Percentiles rank a stretch among this genome's conserved stretches.
These are phyloP conservation scores for Echinarachnius parma DNA, from an alignment of 53 echinoderm and acorn worm species.

Conservation along the genomic window DNA sequence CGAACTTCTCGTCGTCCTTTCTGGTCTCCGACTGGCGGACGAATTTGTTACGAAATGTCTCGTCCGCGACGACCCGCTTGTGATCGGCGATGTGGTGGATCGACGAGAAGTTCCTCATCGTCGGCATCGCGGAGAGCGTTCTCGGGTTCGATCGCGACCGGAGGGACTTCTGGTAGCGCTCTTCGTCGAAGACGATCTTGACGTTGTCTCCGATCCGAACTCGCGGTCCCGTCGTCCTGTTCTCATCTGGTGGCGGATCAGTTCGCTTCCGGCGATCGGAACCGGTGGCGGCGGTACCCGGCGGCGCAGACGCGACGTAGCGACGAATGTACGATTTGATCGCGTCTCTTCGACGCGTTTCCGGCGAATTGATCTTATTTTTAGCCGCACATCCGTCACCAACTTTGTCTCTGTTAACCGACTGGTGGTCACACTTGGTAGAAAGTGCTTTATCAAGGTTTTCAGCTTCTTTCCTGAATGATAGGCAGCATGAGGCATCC, in stretches of 20 bases:
- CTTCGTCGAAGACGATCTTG: conserved; percentile 30
- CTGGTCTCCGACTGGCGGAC: not conserved
- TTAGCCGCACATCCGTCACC: not conserved
- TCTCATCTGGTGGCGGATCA: conserved; percentile 6
- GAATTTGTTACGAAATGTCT: not conserved
- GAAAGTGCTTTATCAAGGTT: not conserved
- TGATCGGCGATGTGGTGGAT: conserved; percentile 39
- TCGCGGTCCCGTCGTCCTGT: conserved; percentile 7
- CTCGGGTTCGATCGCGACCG: conserved; percentile 7
- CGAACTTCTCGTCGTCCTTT: conserved; percentile 2
- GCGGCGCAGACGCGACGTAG: conserved; percentile 22
- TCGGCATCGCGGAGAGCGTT: conserved; percentile 9
- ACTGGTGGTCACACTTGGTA: not conserved
- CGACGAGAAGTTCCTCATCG: conserved; percentile 32
- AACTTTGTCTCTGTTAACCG: not conserved
- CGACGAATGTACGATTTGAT: conserved; percentile 25
- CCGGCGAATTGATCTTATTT: not conserved
- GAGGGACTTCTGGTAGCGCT: conserved; percentile 21
- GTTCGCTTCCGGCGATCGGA: too few species aligned
- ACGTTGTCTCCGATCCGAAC: conserved; percentile 22
- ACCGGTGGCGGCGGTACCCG: not conserved
- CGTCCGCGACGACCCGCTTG: conserved; percentile 5
- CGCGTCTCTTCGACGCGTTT: conserved; percentile 15
- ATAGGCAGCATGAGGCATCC: not conserved
- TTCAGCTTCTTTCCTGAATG: too few species aligned